Evolutionary conservation across 2,797 vertebrate genomes (phyloP), one percentile per base, ranked within the genome.

Genomic region (Paramormyrops hopkinsi): DNA sequence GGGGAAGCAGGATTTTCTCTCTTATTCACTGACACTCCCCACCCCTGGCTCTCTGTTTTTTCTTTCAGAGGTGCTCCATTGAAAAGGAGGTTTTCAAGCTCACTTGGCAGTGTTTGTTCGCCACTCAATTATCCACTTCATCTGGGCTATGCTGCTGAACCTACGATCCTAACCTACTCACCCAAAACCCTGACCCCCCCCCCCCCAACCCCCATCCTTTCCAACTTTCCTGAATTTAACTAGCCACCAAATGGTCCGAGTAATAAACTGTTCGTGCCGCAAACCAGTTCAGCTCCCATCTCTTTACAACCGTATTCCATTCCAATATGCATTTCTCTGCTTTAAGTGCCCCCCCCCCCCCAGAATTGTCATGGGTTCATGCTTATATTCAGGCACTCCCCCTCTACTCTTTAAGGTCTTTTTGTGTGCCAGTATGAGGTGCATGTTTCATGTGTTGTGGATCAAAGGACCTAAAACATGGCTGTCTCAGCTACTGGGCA

Each of bases 101-200:
- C 93, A 29, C 94, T 93, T 95, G 94, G 94, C 93, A 93, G 93
- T 94, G 94, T 96, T 96, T 96, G 94, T 95, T 95, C 93, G 89
- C 86, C 93, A 96, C 95, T 96, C 96, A 96, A 96, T 96, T 96
- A 96, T 95, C 94, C 94, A 95, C 95, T 96, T 95, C 95, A 96
- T 95, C 94, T 95, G 88, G 88, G 65, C 85, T 86, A 79, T 76
- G 92, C 92, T 86, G 12, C 88, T 92, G 88, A 93, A 93, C 92
- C 91, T 90, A 90, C 89, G 56, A 59, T 59, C 90, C 90, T 91
- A 90, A 89, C 88, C 89, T 90, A 88, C 89, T 88, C 83, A 59
- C 88, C 89, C 44, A 41, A 44, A 41, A 62, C 17, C 46, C 8
- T n/a, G 17, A 17, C 51, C 14, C 22, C 73, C 62, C 22, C 73